phyloP scores from a whole-genome alignment of 2,113 vertebrate genomes.

The Hippoglossus stenolepis region DNA sequence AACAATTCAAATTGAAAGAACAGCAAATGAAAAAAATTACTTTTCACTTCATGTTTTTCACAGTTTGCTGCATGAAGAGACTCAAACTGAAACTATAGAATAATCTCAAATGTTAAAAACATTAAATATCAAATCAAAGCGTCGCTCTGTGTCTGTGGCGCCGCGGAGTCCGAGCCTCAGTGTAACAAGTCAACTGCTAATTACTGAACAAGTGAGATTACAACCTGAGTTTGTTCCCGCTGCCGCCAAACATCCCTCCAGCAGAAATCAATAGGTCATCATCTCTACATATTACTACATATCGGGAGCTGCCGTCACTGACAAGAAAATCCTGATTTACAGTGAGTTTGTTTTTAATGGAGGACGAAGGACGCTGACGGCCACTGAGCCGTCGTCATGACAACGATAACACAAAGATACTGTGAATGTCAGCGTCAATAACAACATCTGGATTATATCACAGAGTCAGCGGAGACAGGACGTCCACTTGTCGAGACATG shows the following conservation, averaged over 20 bases:
- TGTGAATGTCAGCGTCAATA: background rate
- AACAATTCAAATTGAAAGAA: too few relatives aligned
- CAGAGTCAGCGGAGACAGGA: too few relatives aligned
- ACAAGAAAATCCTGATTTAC: too few relatives aligned
- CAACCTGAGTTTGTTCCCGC: constrained; percentile 52
- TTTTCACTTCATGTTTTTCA: too few relatives aligned
- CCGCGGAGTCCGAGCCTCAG: constrained; percentile 3
- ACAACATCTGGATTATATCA: background rate
- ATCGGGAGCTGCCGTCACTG: constrained; percentile 15
- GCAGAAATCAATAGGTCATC: constrained; percentile 77
- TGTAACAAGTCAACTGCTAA: constrained; percentile 64
- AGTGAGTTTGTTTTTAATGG: background rate
- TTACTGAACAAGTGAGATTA: constrained; percentile 67
- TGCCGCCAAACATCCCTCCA: constrained; percentile 64
- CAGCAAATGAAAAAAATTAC: too few relatives aligned
- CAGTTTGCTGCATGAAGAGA: too few relatives aligned
- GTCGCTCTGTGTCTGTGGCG: too few relatives aligned
- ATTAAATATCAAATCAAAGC: too few relatives aligned
- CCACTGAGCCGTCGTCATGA: background rate
- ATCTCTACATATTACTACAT: constrained; percentile 72
- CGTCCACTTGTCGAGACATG: too few relatives aligned
- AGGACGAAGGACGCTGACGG: too few relatives aligned
- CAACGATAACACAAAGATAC: background rate
- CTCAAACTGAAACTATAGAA: too few relatives aligned
- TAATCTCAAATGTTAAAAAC: too few relatives aligned